Base-by-base conservation (phyloP, 2,113 vertebrate species). In the Megaleporinus macrocephalus region DNA sequence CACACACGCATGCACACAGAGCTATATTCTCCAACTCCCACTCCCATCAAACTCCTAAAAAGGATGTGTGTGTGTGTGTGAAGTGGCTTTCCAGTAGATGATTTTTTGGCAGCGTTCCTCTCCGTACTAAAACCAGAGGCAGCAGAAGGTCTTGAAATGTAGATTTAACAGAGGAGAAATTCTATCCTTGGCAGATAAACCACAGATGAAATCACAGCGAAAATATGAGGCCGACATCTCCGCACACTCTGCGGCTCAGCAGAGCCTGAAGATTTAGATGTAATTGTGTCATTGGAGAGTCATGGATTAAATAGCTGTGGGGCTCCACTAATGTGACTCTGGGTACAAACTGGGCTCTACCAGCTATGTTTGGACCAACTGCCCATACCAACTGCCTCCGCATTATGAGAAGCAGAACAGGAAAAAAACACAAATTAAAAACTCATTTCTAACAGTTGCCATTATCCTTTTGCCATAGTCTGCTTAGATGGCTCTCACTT, bases 121-220 rank as follows among this genome's bases (percentile, higher is more conserved):
- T 24, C n/a, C 73, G 61, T 65, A 61, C 47, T 66, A 55, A 86
- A 84, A 75, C 62, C 51, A 59, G 26, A 72, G 61, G 73, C 73
- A 80, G 61, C 74, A 29, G 13, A 86, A 65, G 66, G 29, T 84
- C 73, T 82, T 86, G 47, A 87, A 87, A 79, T 85, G 75, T 69
- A 41, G 27, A 88, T 84, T 80, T 76, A 77, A 75, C 73, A 47
- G 68, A 84, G 78, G 53, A 85, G 80, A 84, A 88, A 87, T 77
- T 61, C 36, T 79, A 74, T 80, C 66, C 84, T 85, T 86, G 85
- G 86, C 84, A 83, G 78, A 87, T 84, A 74, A 75, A 82, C 22
- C 66, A 62, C 66, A 59, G 69, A 78, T 87, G 84, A 89, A 87
- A 81, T 89, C 87, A 90, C 83, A 80, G 44, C 77, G 83, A 81